These are phyloP conservation scores for Calephelis virginiensis DNA, from an alignment of 1,140 invertebrate genomes.

Conservation along the genomic window DNA sequence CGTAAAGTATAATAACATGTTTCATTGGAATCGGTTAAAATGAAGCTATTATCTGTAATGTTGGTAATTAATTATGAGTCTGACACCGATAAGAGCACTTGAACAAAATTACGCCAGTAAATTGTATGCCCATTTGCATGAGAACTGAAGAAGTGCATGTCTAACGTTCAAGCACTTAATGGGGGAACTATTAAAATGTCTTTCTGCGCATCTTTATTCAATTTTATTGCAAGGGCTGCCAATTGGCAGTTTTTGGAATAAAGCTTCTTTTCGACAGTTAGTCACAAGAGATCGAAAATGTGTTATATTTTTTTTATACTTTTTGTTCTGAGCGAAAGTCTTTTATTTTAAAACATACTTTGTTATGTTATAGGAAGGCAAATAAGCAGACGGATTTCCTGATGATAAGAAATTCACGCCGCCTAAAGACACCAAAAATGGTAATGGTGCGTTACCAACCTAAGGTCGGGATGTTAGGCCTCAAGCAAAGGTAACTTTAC, in stretches of 20 bases:
- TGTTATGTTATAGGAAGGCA: no score
- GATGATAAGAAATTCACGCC: no score
- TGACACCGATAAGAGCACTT: constrained; percentile 39
- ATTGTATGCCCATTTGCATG: constrained; percentile 56
- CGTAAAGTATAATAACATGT: no score
- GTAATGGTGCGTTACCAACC: no score
- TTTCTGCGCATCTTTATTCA: constrained; percentile 56
- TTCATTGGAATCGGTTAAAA: constrained; percentile 9
- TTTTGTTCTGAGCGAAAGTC: no score
- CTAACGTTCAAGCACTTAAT: constrained; percentile 42
- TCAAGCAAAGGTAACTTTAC: no score
- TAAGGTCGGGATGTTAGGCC: no score
- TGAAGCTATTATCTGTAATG: constrained; percentile 27
- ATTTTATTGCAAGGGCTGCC: constrained; percentile 36
- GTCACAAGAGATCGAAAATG: constrained; percentile 8
- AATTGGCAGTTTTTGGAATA: constrained; percentile 22
- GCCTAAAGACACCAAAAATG: no score
- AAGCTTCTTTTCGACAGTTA: no score
- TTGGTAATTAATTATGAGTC: constrained; percentile 42
- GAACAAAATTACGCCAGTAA: constrained; percentile 46
- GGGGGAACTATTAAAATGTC: constrained; percentile 60
- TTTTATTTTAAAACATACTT: no score
- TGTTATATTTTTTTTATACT: not conserved
- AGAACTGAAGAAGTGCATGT: constrained; percentile 46
- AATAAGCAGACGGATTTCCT: no score